phyloP scores from a whole-genome alignment of 2,113 vertebrate genomes.

The Dipodomys ordii region DNA sequence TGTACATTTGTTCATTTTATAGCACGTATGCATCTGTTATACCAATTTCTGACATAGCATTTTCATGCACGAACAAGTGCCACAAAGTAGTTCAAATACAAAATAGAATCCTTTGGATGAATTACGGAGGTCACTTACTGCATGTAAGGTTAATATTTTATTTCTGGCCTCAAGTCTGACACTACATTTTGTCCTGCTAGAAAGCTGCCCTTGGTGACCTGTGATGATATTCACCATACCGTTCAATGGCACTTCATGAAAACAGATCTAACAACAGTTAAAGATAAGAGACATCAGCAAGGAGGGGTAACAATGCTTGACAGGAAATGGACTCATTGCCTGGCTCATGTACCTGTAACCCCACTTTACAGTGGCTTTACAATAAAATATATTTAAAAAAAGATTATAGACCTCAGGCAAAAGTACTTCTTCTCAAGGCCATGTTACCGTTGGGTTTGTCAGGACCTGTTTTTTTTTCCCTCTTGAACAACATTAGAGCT shows the following conservation, averaged over 20 bases:
- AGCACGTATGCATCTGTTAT: not conserved
- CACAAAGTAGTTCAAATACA: not conserved
- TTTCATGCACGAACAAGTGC: not conserved
- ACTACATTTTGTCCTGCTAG: not conserved
- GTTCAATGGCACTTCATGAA: not conserved
- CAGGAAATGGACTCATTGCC: no score
- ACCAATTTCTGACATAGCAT: not conserved
- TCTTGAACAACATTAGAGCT: not conserved
- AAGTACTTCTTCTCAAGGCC: not conserved
- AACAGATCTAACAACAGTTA: not conserved
- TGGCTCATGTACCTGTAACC: no score
- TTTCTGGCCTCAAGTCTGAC: not conserved
- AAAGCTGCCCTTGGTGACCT: not conserved
- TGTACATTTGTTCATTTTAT: not conserved
- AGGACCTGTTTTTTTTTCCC: not conserved
- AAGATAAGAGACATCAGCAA: not conserved
- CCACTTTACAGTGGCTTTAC: no score
- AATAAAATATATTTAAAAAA: no score
- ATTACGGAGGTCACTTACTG: conserved; percentile 17
- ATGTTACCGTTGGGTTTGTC: not conserved
- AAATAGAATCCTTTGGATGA: conserved; percentile 30
- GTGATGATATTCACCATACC: not conserved
- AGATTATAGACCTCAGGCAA: not conserved
- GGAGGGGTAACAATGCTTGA: no score
- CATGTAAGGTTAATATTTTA: conserved; percentile 37